Evolutionary conservation across 2,797 vertebrate genomes (phyloP), one percentile per base, ranked within the genome.

Genomic region (Amblyraja radiata): DNA sequence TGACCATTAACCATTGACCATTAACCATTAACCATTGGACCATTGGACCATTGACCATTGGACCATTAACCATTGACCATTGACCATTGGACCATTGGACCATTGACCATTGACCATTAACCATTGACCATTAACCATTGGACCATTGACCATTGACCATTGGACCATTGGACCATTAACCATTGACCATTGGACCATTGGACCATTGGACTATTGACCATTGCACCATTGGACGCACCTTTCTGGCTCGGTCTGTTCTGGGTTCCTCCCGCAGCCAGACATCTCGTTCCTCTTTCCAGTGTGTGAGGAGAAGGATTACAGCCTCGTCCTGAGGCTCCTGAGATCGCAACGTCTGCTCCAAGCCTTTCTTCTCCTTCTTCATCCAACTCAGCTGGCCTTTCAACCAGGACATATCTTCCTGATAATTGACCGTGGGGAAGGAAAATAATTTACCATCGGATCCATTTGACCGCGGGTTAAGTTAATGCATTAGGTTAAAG

Each of bases 381-480:
- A 94, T 95, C 76, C 98, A 95, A 93, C 97, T 97, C 84, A 98
- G 96, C 77, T 93, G 93, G 92, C 95, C 95, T 93, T 95, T 96
- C 94, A 98, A 94, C 93, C 98, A 97, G 0, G 96, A 97, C 96
- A 98, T 97, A 76, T 96, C 96, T 95, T 98, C 98, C 98, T 99
- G 94, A 23, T 94, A 9, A 93, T 21, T 5, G 54, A 16, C 32
- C 91, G 14, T 65, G 16, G 8, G 88, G 74, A 13, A 6, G 14
- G 25, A 65, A 28, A 23, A 65, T 65, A 39, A 28, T 18, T 78
- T 32, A 36, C n/a, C 14, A 32, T 65, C 10, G 32, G 61, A 8
- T 18, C 28, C 25, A 13, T 65, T 39, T 36, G 14, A 23, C 13
- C 14, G 93, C 54, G 32, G 32, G 54, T 25, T 65, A 74, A 81